Evolutionary conservation across 1,140 invertebrate genomes (phyloP).

Genomic region (Subanguina moxae): DNA sequence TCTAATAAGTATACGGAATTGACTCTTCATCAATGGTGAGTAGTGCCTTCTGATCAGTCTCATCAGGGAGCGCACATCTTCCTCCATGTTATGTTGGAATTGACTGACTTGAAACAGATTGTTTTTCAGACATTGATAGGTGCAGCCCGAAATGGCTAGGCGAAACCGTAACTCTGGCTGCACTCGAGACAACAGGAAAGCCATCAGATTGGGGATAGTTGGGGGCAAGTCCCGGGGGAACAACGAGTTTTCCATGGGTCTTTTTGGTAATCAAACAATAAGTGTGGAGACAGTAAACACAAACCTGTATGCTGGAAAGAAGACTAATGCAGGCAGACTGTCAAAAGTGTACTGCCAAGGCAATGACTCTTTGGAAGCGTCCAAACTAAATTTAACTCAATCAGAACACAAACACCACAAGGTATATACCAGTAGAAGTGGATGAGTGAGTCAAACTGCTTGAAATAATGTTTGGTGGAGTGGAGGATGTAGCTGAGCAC

Average conservation of each 20-base stretch:
- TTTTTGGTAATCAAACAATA: neutral
- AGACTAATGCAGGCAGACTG: conserved; percentile 15
- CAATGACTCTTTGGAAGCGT: conserved; percentile 14
- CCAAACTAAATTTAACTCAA: conserved; percentile 6
- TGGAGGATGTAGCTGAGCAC: conserved; percentile 17
- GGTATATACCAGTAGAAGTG: conserved; percentile 5
- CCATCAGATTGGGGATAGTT: conserved; percentile 27
- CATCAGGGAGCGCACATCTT: neutral
- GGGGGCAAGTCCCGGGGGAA: conserved; percentile 9
- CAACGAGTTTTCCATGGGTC: neutral
- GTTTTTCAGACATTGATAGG: neutral
- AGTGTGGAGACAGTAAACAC: neutral
- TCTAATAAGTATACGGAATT: no score
- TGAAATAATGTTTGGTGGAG: conserved; percentile 18
- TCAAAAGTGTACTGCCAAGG: conserved; percentile 20
- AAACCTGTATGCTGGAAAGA: conserved; percentile 20
- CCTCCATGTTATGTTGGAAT: conserved; percentile 5
- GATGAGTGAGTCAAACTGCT: conserved; percentile 16
- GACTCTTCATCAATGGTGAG: no score
- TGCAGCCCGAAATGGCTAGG: conserved; percentile 15
- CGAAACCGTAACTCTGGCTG: conserved; percentile 27
- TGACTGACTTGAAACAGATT: conserved; percentile 13
- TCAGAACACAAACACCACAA: no score
- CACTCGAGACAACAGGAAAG: conserved; percentile 18
- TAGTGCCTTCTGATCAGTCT: neutral